Evolutionary conservation across 1,140 invertebrate genomes (phyloP), one percentile per base, ranked within the genome.

Genomic region (Meloidogyne chitwoodi): DNA sequence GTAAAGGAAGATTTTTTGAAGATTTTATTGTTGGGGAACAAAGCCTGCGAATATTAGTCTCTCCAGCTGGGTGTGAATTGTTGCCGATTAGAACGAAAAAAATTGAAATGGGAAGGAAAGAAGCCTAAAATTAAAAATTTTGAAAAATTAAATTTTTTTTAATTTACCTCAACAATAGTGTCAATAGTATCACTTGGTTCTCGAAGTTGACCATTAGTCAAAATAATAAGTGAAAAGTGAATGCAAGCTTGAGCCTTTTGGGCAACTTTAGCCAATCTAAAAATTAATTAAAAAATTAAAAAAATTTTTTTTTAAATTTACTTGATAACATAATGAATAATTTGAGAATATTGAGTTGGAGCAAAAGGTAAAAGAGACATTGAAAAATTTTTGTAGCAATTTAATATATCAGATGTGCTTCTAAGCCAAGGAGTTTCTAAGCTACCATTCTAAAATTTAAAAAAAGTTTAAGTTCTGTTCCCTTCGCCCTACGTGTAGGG

Each of bases 1-100:
- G 48, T 29, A 81, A 24, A 61, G 80, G 76, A 14, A 76, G 29
- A 87, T 84, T 63, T 69, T 88, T 29, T 85, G 89, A 77, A 83
- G 85, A 74, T 63, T 82, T 82, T 19, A 84, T 26, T 29, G 81
- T 83, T 31, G 79, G 80, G 16, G 67, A 71, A 26, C 82, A 34
- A 26, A 81, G 61, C 2, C 66, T 63, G 14, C 74, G 31, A 4
- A 27, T n/a, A 29, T 75, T 38, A 38, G 22, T n/a, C 44, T 75
- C 61, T 16, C 81, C 74, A 31, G 84, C 44, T 26, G 79, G 83
- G 62, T 83, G 83, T 10, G 63, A 67, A 14, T 62, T 44, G 74
- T 82, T 82, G 67, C 68, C 66, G 10, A 82, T 62, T 8, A 76
- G 78, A 19, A 83, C 64, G 48, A 82, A 82, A 12, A 74, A 48